Conservation (phyloP, 2,797 vertebrate genomes). For the Mus minutoides region DNA sequence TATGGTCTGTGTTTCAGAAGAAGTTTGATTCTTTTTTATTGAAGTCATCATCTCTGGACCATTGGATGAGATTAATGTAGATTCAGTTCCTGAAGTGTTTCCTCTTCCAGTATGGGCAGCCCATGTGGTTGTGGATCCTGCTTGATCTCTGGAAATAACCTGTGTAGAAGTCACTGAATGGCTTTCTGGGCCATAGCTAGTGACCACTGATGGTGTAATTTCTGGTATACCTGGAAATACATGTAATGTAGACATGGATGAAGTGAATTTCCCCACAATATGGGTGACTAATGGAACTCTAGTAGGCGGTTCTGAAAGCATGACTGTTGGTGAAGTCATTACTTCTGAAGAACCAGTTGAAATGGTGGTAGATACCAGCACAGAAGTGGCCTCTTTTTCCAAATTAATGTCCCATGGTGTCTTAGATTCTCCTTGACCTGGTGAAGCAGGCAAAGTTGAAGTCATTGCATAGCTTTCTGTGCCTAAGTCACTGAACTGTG, state of each 20-base stretch:
- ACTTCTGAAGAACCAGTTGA: neutral
- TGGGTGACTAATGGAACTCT: neutral
- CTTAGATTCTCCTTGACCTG: neutral
- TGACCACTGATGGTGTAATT: accelerated
- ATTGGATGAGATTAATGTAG: no score
- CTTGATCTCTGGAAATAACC: neutral
- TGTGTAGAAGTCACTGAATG: neutral
- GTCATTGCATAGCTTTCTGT: neutral
- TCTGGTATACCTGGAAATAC: accelerated
- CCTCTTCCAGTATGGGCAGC: neutral
- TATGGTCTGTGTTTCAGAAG: no score
- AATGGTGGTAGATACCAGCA: neutral
- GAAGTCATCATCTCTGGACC: neutral
- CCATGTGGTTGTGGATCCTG: neutral
- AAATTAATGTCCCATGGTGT: neutral
- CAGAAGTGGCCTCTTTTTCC: neutral
- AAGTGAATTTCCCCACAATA: neutral
- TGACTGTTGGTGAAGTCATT: neutral
- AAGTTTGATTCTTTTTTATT: no score
- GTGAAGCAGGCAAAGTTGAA: neutral
- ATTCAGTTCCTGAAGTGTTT: neutral
- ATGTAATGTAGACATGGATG: accelerated
- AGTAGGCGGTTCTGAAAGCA: neutral
- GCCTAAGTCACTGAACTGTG: neutral
- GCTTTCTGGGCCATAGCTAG: neutral